A percentile compares a stretch with the other conserved stretches of the same genome.
These are phyloP conservation scores for Phyllopteryx taeniolatus DNA, from an alignment of 2,113 vertebrate genomes.

Conservation along the genomic window DNA sequence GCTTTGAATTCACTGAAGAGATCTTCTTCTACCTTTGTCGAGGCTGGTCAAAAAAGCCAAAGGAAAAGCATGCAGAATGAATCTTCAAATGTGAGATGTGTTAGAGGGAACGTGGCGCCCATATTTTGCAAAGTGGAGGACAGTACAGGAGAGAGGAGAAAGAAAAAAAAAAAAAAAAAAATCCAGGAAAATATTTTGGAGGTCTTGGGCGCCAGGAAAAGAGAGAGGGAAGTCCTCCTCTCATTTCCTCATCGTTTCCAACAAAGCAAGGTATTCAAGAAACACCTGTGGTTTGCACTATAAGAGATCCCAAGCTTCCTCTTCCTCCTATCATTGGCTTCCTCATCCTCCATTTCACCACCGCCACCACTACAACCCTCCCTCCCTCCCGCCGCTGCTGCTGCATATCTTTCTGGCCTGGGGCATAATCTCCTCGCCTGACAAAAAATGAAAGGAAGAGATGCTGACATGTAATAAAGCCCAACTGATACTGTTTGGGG, in stretches of 20 bases:
- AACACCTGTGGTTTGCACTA: constrained; percentile 74
- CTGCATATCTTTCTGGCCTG: constrained; percentile 49
- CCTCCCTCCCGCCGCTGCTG: constrained; percentile 23
- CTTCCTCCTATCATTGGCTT: constrained; percentile 29
- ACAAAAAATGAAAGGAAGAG: constrained; percentile 57
- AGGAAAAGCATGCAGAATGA: constrained; percentile 51
- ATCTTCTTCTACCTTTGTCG: background rate
- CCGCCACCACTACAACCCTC: background rate
- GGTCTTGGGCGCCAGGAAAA: constrained; percentile 28
- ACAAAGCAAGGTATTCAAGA: constrained; percentile 70
- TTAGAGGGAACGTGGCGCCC: constrained; percentile 49
- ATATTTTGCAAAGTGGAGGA: constrained; percentile 63
- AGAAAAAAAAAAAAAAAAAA: constrained; percentile 10
- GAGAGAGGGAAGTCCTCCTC: constrained; percentile 14
- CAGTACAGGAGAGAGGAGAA: background rate
- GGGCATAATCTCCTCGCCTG: constrained; percentile 69
- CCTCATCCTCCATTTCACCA: constrained; percentile 26
- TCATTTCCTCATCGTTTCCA: constrained; percentile 55
- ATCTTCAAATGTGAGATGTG: constrained; percentile 38
- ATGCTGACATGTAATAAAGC: constrained; percentile 70
- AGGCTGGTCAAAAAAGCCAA: constrained; percentile 41
- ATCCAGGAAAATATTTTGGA: constrained; percentile 32
- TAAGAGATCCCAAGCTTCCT: constrained; percentile 52
- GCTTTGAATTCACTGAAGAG: background rate
- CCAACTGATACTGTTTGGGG: constrained; percentile 40